A percentile compares a stretch with the other conserved stretches of the same genome.
phyloP scores from a whole-genome alignment of 2,888 invertebrate species.

The Ormia ochracea region DNA sequence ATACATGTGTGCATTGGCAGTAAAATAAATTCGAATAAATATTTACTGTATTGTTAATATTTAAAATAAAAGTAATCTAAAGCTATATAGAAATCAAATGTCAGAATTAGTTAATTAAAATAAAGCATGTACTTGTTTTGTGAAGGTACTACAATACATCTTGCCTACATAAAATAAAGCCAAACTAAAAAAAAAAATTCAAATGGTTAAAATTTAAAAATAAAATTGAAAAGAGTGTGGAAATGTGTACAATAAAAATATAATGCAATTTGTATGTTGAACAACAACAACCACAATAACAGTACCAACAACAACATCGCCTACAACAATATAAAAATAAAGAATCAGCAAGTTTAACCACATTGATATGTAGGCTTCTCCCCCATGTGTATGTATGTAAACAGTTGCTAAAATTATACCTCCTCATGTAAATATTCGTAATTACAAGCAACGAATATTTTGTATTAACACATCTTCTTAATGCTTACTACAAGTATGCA shows the following conservation, averaged over 20 bases:
- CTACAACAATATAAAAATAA: not conserved
- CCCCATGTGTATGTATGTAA: too few species aligned
- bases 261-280: constrained; percentile 22
- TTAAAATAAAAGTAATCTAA: not conserved
- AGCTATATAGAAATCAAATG: not conserved
- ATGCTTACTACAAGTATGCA: not conserved
- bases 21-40: not conserved
- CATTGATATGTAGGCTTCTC: not conserved
- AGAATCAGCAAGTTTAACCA: constrained; percentile 1
- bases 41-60: too few species aligned
- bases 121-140: too few species aligned
- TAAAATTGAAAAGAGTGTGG: not conserved
- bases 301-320: not conserved
- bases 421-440: not conserved
- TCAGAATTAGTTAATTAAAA: not conserved
- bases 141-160: not conserved
- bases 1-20: too few species aligned
- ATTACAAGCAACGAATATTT: not conserved
- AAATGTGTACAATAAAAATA: too few species aligned
- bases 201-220: not conserved
- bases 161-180: too few species aligned
- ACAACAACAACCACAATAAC: not conserved
- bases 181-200: not conserved
- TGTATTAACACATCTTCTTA: too few species aligned
- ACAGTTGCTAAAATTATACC: constrained; percentile 7